Base-by-base conservation (phyloP, 2,888 invertebrate species). In the Acronicta alni region DNA sequence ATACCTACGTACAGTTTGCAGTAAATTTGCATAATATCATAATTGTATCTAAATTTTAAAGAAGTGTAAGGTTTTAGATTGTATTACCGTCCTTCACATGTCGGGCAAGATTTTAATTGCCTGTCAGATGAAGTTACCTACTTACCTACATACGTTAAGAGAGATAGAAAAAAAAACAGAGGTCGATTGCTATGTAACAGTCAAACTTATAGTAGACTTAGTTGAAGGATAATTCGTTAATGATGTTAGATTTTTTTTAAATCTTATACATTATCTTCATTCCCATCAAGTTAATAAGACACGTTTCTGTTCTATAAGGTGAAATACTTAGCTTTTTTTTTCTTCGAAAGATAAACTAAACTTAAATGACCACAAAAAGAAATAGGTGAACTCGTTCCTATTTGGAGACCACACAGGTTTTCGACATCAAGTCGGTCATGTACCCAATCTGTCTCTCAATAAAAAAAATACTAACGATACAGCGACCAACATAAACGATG, bases 11-110 rank as follows among this genome's bases (percentile, higher is more conserved):
- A 9, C 23, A 37, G 16, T 59, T 45, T 5, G 15, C 38, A 43
- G 12, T 52, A 20, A 1, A 67, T 63, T 70, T 58, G 63, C 51
- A 52, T 67, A 57, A 55, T 43, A 58, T 39, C 37, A 41, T n/a
- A 45, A 8, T 16, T 45, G 20, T 39, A 56, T 51, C 30, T 56
- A 20, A 66, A 54, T 61, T 48, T 14, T 15, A 53, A 45, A 63
- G 23, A 23, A 38, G 23, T 37, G 9, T 32, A 32, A 2, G 4
- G 12, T 12, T 35, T 35, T 35, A 60, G 56, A 70, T 55, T 32
- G 48, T 69, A 62, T 62, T 44, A 10, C 18, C 65, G 67, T 63
- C 80, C 79, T 80, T 80, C 75, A 64, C 38, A 57, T 55, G 68
- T 72, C 60, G 43, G 57, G 53, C 64, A 39, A 66, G 58, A 67